Percentiles rank a stretch among this genome's conserved stretches.
Conservation (phyloP, 2,797 vertebrate genomes). For the Leptatherina wallacei region DNA sequence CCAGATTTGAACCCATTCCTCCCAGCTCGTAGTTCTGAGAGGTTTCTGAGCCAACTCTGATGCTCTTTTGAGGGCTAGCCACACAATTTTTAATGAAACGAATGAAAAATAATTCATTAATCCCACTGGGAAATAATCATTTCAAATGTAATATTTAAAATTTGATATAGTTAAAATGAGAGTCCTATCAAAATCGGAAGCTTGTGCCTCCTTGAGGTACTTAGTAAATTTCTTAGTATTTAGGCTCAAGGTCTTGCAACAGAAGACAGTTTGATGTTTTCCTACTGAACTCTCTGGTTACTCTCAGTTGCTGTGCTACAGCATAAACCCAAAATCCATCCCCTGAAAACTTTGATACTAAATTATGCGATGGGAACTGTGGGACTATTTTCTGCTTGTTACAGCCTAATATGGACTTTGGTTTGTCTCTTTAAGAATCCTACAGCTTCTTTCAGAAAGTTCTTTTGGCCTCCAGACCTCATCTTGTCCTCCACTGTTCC, state of each 20-base stretch:
- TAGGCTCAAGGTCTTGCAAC: neutral
- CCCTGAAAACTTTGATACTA: neutral
- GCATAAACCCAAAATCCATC: neutral
- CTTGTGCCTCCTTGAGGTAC: neutral
- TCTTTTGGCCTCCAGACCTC: no score
- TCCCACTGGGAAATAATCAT: no score
- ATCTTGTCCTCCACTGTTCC: no score
- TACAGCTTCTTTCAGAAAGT: no score
- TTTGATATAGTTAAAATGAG: no score
- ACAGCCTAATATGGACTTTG: neutral
- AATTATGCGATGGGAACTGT: neutral
- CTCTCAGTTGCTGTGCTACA: neutral
- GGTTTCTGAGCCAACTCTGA: neutral
- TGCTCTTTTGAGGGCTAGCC: neutral
- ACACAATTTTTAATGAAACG: no score
- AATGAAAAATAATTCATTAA: no score
- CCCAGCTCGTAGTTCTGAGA: neutral
- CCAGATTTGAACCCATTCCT: neutral
- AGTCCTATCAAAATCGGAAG: no score
- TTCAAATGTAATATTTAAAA: no score
- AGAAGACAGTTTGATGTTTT: neutral
- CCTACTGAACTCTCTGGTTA: neutral
- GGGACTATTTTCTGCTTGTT: neutral
- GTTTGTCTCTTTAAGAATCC: no score
- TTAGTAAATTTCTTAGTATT: neutral